These are phyloP conservation scores for Protaetia brevitarsis DNA, from an alignment of 1,140 invertebrate species.

Conservation along the genomic window DNA sequence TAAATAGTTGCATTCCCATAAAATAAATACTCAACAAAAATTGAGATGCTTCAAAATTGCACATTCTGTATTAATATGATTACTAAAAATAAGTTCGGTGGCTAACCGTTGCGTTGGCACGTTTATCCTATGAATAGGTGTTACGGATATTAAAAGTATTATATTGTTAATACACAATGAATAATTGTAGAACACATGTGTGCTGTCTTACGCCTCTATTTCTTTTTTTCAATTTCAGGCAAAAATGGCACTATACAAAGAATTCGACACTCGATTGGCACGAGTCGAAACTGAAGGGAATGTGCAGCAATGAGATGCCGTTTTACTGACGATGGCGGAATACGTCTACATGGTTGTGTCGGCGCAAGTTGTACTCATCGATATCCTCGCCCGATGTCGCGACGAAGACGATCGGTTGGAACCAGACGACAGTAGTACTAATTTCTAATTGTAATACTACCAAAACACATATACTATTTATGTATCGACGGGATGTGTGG, in stretches of 20 bases:
- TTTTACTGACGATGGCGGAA: background rate
- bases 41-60: no score
- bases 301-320: constrained; percentile 21
- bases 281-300: constrained; percentile 41
- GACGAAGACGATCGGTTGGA: constrained; percentile 4
- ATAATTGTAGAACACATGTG: no score
- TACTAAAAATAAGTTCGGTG: no score
- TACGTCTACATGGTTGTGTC: background rate
- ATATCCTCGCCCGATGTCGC: background rate
- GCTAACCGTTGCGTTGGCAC: no score
- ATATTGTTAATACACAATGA: no score
- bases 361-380: background rate
- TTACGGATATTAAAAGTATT: no score
- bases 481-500: constrained; percentile 10
- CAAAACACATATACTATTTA: background rate
- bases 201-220: no score
- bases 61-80: no score
- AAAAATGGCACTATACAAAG: constrained; percentile 42
- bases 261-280: constrained; percentile 45
- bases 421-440: constrained; percentile 4
- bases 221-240: constrained; percentile 37
- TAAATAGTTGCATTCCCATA: no score
- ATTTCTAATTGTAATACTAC: background rate
- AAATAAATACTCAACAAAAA: no score
- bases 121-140: no score